Base-by-base conservation (phyloP, 2,113 vertebrate species). In the Carassius carassius region DNA sequence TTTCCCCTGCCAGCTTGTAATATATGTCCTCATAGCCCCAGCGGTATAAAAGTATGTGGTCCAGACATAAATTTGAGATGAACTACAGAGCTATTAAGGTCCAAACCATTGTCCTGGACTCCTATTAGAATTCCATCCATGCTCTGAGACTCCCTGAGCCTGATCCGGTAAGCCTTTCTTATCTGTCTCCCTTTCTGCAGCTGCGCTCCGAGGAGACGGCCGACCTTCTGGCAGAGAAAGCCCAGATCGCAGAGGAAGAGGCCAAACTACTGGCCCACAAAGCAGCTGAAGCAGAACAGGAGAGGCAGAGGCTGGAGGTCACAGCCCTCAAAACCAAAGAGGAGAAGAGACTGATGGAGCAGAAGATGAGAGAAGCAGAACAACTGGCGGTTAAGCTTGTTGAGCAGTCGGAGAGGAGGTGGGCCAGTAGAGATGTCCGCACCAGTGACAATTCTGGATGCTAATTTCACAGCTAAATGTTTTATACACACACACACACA, bases 341-440 rank as follows among this genome's bases (percentile, higher is more conserved):
- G 88, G 97, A 98, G 90, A 96, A 97, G 84, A 92, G 96, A 16
- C 93, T 96, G 91, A 97, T 98, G 96, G 97, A 98, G 92, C 97
- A 98, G 92, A 97, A 98, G 93, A 97, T 97, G 96, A 93, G 95
- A 84, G 97, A 98, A 91, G 96, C 96, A 0, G 97, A 98, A 91
- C 92, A 96, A 87, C 94, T 97, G 21, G 95, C 96, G 0, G 95
- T 96, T 87, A 97, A 97, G 88, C 94, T 98, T 90, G 96, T 97
- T 90, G 96, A 97, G 92, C 96, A 98, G 85, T 97, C 97, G 0
- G 97, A 97, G 89, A 92, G 96, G 54, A 97, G 97, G 97, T 98
- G 17, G 84, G 89, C 5, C 10, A 17, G 70, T 78, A 17, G 9
- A 10, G 67, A 41, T 41, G 17, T 70, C 19, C 3, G 11, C 11